Evolutionary conservation across 2,888 invertebrate species (phyloP).

Genomic region (Campaea margaritaria): DNA sequence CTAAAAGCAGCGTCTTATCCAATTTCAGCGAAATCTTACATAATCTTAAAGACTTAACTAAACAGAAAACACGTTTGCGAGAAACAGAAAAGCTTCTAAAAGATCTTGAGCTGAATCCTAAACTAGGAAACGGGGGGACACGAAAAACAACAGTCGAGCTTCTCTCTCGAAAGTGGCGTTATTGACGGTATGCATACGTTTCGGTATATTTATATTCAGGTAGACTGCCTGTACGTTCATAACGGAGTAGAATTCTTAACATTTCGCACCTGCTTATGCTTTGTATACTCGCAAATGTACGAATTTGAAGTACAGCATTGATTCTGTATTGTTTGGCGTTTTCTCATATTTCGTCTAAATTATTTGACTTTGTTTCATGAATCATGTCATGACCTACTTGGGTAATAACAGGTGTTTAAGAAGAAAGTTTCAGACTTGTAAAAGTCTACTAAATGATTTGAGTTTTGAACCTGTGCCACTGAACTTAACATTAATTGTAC

Average conservation of each 20-base stretch:
- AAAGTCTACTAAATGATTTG: no score
- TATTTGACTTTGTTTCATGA: no score
- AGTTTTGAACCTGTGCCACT: no score
- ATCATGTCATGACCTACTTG: no score
- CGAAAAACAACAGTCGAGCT: constrained; percentile 1
- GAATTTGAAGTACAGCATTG: no score
- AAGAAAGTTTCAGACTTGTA: no score
- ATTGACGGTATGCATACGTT: neutral
- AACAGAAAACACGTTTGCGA: constrained; percentile 12
- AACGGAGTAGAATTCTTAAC: neutral
- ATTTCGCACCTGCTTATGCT: neutral
- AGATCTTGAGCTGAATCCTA: constrained; percentile 12
- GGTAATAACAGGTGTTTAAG: no score
- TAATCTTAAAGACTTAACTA: constrained; percentile 8
- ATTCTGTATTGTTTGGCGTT: no score
- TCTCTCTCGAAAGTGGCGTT: neutral
- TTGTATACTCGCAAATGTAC: no score
- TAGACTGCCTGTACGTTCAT: neutral
- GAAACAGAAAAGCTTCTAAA: constrained; percentile 9
- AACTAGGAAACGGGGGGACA: constrained; percentile 2
- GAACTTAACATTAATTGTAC: no score
- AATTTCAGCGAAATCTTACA: neutral
- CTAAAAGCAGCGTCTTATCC: neutral
- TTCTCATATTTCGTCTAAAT: no score
- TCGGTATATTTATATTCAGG: no score